Percentiles rank a stretch among this genome's conserved stretches.
Evolutionary conservation across 2,797 vertebrate genomes (phyloP).

Genomic region (Syngnathus rostellatus): DNA sequence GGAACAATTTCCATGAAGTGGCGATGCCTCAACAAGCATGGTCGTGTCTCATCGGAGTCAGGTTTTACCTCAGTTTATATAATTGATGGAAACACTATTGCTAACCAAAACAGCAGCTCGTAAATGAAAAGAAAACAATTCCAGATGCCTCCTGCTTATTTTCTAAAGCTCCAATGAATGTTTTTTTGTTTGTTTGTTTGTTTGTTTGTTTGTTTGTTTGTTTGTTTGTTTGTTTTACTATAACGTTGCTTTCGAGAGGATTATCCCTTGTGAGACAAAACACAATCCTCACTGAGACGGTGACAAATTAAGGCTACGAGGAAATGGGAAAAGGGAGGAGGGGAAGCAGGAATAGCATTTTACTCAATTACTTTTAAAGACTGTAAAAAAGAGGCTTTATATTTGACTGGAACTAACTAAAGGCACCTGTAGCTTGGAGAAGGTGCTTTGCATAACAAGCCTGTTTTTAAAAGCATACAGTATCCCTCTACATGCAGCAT

Average conservation of each 20-base stretch:
- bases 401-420: conserved; percentile 55
- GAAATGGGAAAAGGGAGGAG: conserved; percentile 45
- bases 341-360: conserved; percentile 4
- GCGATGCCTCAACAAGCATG: not conserved
- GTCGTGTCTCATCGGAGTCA: not conserved
- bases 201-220: not conserved
- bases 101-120: no score
- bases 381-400: conserved; percentile 34
- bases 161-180: conserved; percentile 69
- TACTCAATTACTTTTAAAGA: conserved; percentile 37
- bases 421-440: conserved; percentile 46
- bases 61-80: not conserved
- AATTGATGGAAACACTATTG: no score
- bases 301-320: conserved; percentile 43
- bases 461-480: conserved; percentile 39
- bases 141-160: conserved; percentile 61
- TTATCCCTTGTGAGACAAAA: conserved; percentile 46
- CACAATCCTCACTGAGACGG: conserved; percentile 42
- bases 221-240: conserved; percentile 12
- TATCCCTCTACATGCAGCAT: conserved; percentile 21
- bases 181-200: conserved; percentile 47
- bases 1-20: not conserved
- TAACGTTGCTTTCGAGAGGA: conserved; percentile 49
- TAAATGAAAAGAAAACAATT: conserved; percentile 54
- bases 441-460: conserved; percentile 43